Conservation (phyloP, 2,113 vertebrate species). For the Anas platyrhynchos region DNA sequence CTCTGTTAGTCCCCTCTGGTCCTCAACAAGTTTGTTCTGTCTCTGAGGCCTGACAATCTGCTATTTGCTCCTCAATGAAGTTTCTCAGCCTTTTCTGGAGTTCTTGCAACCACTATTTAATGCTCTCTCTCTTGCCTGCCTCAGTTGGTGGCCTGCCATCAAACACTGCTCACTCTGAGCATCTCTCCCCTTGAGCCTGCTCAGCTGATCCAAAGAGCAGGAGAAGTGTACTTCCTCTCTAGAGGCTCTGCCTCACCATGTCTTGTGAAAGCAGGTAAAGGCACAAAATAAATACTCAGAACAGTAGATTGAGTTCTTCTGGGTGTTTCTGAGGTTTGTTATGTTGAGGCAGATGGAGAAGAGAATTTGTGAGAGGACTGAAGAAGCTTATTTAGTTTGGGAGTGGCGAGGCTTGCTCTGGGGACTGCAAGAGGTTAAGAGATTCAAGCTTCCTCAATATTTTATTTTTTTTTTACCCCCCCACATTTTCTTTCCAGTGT, state of each 20-base stretch:
- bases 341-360: background rate
- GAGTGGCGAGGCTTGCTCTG: background rate
- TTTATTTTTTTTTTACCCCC: background rate
- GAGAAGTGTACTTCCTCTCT: background rate
- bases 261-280: background rate
- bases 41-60: background rate
- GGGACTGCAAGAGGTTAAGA: background rate
- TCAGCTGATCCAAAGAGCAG: no score
- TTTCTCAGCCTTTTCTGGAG: background rate
- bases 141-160: background rate
- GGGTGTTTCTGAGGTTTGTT: background rate
- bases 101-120: background rate
- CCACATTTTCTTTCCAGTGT: background rate
- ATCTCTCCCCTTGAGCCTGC: background rate
- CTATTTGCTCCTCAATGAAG: background rate
- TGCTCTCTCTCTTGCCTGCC: background rate
- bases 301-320: background rate
- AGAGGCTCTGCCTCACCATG: background rate
- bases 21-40: background rate
- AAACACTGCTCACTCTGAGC: background rate
- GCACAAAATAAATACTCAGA: background rate
- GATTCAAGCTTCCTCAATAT: background rate
- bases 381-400: background rate
- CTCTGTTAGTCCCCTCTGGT: background rate
- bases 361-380: background rate